Conservation (phyloP, 2,888 invertebrate species). For the Apamea monoglypha region DNA sequence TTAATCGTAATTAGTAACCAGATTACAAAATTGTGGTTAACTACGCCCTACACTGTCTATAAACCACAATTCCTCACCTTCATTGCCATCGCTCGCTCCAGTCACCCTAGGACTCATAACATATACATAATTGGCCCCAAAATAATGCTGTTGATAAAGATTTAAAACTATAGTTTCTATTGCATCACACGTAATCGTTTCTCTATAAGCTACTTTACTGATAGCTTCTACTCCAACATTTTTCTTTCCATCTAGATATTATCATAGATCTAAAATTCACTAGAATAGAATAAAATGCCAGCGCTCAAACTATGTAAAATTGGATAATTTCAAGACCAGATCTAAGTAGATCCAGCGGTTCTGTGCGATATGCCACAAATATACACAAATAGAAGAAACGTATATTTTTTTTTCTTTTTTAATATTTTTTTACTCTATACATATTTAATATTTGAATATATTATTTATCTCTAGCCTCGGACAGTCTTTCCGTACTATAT, state of each 20-base stretch:
- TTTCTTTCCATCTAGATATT: constrained; percentile 25
- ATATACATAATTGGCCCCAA: constrained; percentile 85
- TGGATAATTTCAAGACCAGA: constrained; percentile 27
- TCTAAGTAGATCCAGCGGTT: constrained; percentile 38
- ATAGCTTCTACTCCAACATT: constrained; percentile 34
- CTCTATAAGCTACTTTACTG: constrained; percentile 47
- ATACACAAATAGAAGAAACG: constrained; percentile 64
- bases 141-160: constrained; percentile 73
- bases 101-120: constrained; percentile 74
- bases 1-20: no score
- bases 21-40: no score
- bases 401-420: constrained; percentile 55
- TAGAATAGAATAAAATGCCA: constrained; percentile 38
- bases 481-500: constrained; percentile 84
- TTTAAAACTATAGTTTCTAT: constrained; percentile 57
- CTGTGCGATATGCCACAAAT: constrained; percentile 68
- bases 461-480: constrained; percentile 80
- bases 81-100: constrained; percentile 64
- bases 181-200: constrained; percentile 67
- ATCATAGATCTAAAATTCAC: constrained; percentile 8
- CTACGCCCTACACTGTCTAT: no score
- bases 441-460: constrained; percentile 71
- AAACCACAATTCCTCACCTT: not conserved
- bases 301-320: constrained; percentile 33
- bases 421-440: constrained; percentile 64